Evolutionary conservation across 2,888 invertebrate species (phyloP).

Genomic region (Pteria penguin): DNA sequence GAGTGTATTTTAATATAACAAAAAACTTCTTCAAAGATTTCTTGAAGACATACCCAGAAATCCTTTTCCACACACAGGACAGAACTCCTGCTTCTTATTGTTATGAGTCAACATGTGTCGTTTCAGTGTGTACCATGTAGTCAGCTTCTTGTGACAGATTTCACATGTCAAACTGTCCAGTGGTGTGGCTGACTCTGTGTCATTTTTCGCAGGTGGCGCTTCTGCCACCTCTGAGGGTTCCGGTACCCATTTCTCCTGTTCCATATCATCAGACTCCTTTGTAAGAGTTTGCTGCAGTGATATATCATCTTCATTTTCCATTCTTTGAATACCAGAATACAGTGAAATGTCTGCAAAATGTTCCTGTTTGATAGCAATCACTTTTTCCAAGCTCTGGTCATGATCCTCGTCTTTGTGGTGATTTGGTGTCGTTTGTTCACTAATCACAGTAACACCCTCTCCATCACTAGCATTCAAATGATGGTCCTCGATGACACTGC

Average conservation of each 20-base stretch:
- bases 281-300: background rate
- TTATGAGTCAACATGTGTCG: conserved; percentile 21
- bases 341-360: background rate
- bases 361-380: conserved; percentile 7
- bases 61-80: conserved; percentile 25
- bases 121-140: conserved; percentile 15
- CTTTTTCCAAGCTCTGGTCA: background rate
- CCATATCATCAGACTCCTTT: background rate
- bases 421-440: background rate
- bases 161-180: conserved; percentile 19
- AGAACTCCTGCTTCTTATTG: conserved; percentile 12
- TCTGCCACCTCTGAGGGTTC: background rate
- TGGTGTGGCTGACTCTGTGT: background rate
- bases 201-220: background rate
- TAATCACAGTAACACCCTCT: background rate
- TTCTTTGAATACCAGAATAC: background rate
- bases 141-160: conserved; percentile 18
- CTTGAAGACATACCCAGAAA: conserved; percentile 25
- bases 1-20: too few species aligned
- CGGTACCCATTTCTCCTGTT: background rate
- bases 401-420: background rate
- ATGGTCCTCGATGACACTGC: background rate
- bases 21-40: too few species aligned
- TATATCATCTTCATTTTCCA: background rate
- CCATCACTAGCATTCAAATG: background rate